Evolutionary conservation across 2,113 vertebrate species (phyloP), one percentile per base, ranked within the genome.

Genomic region (Laterallus jamaicensis): DNA sequence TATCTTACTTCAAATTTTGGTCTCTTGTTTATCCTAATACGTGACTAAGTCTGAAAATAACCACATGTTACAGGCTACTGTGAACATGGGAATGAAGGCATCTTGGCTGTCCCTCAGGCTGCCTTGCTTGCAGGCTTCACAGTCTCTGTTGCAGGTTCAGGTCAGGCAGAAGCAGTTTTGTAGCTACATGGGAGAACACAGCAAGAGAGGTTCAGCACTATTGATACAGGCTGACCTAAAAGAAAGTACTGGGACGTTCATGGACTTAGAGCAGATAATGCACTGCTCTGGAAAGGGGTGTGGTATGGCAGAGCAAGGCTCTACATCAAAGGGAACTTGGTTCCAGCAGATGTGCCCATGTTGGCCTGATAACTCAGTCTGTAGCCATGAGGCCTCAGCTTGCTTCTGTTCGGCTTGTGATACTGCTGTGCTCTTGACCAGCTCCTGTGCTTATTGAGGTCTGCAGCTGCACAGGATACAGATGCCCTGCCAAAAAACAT

Each of bases 301-400:
- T 44, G 55, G 16, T 78, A 22, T 0, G 8, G 10, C 56, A 44
- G 22, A 50, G 15, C 13, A 58, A 58, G 52, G 1, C 1, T 79
- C 47, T 93, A 37, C 18, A 7, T 4, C 12, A 8, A 49, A 14
- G 4, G 20, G 40, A 76, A 10, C 13, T 59, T 80, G 7, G 5
- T 31, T 69, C 15, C 18, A 40, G 49, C 20, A 29, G 15, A 9
- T 49, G 8, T 58, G 47, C 10, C 12, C 0, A 0, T 31, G 18
- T 7, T 18, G 49, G 58, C 25, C 24, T 80, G 26, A 12, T 54
- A 76, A 19, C 35, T 88, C 32, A 37, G 17, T 70, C 62, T 62
- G 81, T 44, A 82, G 24, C 59, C 5, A 1, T 39, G 17, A 0
- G 7, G 29, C 22, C 29, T 58, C 29, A 40, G 1, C 3, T 1